These are phyloP conservation scores for Brachylomia viminalis DNA, from an alignment of 2,888 invertebrate species.

Conservation along the genomic window DNA sequence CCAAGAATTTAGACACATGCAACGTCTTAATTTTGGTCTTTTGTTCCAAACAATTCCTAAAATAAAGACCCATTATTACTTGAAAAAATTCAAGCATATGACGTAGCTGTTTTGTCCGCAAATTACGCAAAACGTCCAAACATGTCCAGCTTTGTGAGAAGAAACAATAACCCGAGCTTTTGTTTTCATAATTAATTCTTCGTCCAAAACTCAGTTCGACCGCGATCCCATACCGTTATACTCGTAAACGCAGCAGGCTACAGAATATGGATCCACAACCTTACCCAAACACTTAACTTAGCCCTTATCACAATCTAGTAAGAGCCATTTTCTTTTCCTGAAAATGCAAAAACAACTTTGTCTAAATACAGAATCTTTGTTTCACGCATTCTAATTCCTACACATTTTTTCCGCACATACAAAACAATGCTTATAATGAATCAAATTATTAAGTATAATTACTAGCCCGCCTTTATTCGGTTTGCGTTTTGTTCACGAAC, in stretches of 20 bases:
- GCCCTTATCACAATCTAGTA: conserved; percentile 62
- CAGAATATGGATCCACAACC: conserved; percentile 71
- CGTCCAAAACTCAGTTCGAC: conserved; percentile 81
- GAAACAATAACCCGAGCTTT: conserved; percentile 85
- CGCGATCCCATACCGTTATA: conserved; percentile 85
- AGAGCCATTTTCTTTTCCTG: conserved; percentile 54
- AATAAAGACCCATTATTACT: conserved; percentile 49
- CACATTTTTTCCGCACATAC: conserved; percentile 79
- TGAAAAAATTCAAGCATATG: conserved; percentile 69
- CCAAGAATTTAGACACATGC: conserved; percentile 53
- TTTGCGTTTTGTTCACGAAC: conserved; percentile 76
- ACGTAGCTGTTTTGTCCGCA: conserved; percentile 79
- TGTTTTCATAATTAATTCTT: conserved; percentile 89
- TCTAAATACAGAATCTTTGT: conserved; percentile 70
- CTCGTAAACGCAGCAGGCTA: conserved; percentile 84
- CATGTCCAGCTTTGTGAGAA: conserved; percentile 80
- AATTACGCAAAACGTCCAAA: conserved; percentile 90
- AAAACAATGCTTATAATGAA: conserved; percentile 82
- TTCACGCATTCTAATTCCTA: conserved; percentile 82
- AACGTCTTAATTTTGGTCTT: conserved; percentile 8
- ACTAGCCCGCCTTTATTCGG: conserved; percentile 73
- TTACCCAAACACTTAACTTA: conserved; percentile 39
- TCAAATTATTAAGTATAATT: conserved; percentile 76
- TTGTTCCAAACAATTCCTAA: conserved; percentile 40
- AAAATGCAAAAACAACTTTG: conserved; percentile 43